phyloP scores from a whole-genome alignment of 1,140 invertebrate genomes.

The Cotesia glomerata region DNA sequence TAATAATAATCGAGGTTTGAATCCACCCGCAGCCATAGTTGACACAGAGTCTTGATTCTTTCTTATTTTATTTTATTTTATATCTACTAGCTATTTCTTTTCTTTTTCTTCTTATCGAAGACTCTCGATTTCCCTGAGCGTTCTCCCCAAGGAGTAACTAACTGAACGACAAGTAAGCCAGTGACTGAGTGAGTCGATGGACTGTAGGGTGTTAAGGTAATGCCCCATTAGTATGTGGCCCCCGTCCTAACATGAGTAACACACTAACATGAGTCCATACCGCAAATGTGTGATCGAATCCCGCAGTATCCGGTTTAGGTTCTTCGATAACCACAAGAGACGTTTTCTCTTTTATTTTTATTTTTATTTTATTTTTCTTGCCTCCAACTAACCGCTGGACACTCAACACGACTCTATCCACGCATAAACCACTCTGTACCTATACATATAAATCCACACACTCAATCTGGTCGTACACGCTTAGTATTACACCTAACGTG shows the following conservation, averaged over 20 bases:
- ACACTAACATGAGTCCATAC: conserved; percentile 44
- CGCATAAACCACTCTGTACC: not conserved
- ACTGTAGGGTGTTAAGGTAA: conserved; percentile 59
- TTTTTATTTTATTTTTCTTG: conserved; percentile 1
- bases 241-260: conserved; percentile 52
- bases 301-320: not conserved
- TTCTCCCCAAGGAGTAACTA: conserved; percentile 57
- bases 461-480: conserved; percentile 31
- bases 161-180: conserved; percentile 53
- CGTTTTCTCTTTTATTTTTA: conserved; percentile 18
- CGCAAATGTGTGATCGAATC: conserved; percentile 50
- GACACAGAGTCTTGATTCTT: conserved; percentile 2
- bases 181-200: too few species aligned
- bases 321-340: conserved; percentile 27
- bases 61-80: not conserved
- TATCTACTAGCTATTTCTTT: not conserved
- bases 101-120: conserved; percentile 1
- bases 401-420: conserved; percentile 11
- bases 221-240: conserved; percentile 62
- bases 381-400: conserved; percentile 5
- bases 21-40: not conserved
- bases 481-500: conserved; percentile 41
- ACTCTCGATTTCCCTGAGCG: conserved; percentile 10
- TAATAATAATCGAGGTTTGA: not conserved
- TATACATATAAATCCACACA: conserved; percentile 2